Evolutionary conservation across 2,888 invertebrate species (phyloP).

Genomic region (Geophilus truncorum): DNA sequence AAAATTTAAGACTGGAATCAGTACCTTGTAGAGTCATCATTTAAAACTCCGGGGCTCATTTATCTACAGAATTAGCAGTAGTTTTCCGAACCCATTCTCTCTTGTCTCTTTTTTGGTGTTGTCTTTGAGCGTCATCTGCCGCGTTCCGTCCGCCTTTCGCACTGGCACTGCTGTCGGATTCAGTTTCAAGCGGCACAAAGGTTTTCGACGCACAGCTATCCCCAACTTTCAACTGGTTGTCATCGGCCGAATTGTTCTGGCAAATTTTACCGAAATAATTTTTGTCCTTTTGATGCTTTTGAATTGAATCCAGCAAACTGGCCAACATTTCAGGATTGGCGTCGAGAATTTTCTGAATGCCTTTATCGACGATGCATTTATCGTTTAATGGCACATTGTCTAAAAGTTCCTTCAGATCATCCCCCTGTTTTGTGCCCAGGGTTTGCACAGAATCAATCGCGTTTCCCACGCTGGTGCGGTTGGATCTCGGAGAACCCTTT

Average conservation of each 20-base stretch:
- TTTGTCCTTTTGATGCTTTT: slow-evolving; percentile 4
- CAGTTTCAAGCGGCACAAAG: slow-evolving; percentile 17
- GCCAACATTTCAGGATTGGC: not conserved
- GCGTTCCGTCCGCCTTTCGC: not conserved
- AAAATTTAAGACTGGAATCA: not conserved
- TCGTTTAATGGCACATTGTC: not conserved
- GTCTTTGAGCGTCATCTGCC: not conserved
- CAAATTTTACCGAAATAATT: not conserved
- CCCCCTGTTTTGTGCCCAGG: not conserved
- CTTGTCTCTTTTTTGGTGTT: not conserved
- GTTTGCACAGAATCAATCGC: not conserved
- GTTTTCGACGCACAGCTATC: not conserved
- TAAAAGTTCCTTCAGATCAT: not conserved
- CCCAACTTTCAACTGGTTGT: not conserved
- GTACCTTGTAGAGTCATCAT: not conserved
- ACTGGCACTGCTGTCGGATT: slow-evolving; percentile 28
- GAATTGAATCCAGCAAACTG: not conserved
- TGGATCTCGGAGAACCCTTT: not conserved
- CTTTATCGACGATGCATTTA: not conserved
- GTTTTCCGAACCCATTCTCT: not conserved
- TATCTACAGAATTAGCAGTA: not conserved
- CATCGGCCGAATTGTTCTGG: not conserved
- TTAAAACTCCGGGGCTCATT: not conserved
- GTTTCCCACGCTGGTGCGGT: not conserved
- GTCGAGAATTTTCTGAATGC: not conserved